Evolutionary conservation across 2,797 vertebrate species (phyloP), one percentile per base, ranked within the genome.

Genomic region (Bradypodion ventrale): DNA sequence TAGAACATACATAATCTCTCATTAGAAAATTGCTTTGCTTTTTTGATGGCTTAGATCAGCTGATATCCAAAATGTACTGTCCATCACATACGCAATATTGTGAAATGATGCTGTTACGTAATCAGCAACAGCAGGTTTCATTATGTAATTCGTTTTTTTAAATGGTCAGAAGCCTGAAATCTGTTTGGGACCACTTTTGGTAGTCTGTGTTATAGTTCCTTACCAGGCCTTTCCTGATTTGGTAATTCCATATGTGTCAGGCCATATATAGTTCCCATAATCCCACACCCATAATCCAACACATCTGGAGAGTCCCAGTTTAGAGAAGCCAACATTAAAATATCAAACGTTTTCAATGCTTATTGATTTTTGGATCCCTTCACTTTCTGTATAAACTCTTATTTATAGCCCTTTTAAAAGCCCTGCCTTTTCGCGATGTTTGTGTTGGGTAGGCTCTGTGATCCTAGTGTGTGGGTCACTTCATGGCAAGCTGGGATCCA

Each of bases 1-100:
- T 0, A 5, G 80, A 78, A 60, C 0, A 0, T 42, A 13, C 29
- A 1, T 83, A 87, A 59, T 89, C 78, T 88, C 3, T 74, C 27
- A 15, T 72, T 73, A 60, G 75, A 89, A 63, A 4, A 5, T 88
- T 86, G 91, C 0, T 83, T 92, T 90, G 42, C 77, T 82, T 1
- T 79, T 90, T 84, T 10, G 6, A 82, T 85, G 75, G 83, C 91
- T 76, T 81, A 10, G 68, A 7, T 85, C 52, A 3, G 82, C 35
- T 80, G 90, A 78, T n/a, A 85, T 2, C 46, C 32, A 85, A 63
- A 76, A 85, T 15, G 74, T 73, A 84, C 42, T 25, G 88, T 52
- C 44, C 13, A 13, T 15, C 80, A 16, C 6, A 0, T 74, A 40
- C 84, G 88, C 84, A 69, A 52, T 10, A 25, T 56, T 83, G 25